phyloP scores from a whole-genome alignment of 2,113 vertebrate genomes.

The Microcebus jonahi region DNA sequence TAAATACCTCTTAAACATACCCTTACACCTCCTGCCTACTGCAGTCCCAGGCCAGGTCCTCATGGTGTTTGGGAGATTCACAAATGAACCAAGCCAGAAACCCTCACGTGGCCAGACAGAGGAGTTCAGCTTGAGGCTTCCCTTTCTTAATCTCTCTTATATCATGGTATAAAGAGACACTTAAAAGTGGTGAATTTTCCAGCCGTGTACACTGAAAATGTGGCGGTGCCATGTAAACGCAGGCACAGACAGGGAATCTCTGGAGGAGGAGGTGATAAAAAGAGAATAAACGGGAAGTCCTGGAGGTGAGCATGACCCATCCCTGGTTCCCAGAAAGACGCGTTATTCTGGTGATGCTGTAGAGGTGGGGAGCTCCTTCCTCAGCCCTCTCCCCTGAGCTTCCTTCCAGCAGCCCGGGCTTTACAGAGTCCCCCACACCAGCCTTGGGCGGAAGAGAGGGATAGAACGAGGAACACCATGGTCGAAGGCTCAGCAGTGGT shows the following conservation, averaged over 20 bases:
- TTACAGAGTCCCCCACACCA: background rate
- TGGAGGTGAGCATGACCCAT: background rate
- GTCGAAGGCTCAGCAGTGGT: background rate
- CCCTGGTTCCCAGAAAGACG: background rate
- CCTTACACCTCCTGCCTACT: background rate
- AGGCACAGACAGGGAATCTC: background rate
- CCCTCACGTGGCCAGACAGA: background rate
- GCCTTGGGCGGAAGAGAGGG: background rate
- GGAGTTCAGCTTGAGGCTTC: background rate
- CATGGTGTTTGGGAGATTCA: accelerated
- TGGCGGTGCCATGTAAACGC: background rate
- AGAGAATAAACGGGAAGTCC: background rate
- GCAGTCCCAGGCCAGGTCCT: background rate
- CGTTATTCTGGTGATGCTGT: background rate
- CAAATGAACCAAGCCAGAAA: background rate
- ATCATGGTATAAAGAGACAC: background rate
- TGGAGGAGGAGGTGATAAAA: background rate
- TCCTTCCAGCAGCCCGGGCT: background rate
- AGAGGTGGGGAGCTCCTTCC: too few species aligned
- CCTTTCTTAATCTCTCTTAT: background rate
- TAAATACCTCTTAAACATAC: background rate
- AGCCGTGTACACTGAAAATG: background rate
- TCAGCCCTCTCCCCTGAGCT: background rate
- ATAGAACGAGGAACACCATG: background rate
- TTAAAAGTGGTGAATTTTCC: background rate